These are phyloP conservation scores for Sebastes trivittatus DNA, from an alignment of 2,797 vertebrate species.

Conservation along the genomic window DNA sequence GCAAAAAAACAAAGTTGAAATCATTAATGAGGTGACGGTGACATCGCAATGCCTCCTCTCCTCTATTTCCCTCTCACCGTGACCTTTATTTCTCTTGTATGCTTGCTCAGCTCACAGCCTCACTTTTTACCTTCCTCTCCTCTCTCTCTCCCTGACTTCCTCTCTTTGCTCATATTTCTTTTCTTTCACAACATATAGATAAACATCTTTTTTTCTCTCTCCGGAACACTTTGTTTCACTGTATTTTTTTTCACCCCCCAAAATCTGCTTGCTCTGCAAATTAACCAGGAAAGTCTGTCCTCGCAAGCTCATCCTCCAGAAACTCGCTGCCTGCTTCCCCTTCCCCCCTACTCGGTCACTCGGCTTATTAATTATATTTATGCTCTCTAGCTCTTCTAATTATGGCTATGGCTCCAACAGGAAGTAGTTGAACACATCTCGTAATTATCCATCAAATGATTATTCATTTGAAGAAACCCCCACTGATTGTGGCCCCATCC, in stretches of 20 bases:
- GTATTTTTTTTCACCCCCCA: neutral
- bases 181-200: slow-evolving; percentile 44
- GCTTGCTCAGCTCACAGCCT: slow-evolving; percentile 54
- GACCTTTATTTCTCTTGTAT: slow-evolving; percentile 61
- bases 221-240: slow-evolving; percentile 8
- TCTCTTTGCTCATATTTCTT: slow-evolving; percentile 35
- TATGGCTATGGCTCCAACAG: slow-evolving; percentile 41
- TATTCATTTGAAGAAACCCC: slow-evolving; percentile 72
- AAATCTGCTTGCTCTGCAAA: slow-evolving; percentile 62
- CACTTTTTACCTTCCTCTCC: slow-evolving; percentile 17
- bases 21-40: slow-evolving; percentile 67
- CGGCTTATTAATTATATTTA: slow-evolving; percentile 65
- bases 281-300: slow-evolving; percentile 28
- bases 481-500: slow-evolving; percentile 48
- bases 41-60: slow-evolving; percentile 35
- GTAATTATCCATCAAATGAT: slow-evolving; percentile 70
- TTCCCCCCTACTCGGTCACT: slow-evolving; percentile 18
- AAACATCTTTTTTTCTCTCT: slow-evolving; percentile 18
- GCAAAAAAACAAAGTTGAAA: slow-evolving; percentile 30
- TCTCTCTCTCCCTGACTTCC: neutral
- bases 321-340: neutral
- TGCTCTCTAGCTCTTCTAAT: slow-evolving; percentile 58
- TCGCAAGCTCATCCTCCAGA: slow-evolving; percentile 31
- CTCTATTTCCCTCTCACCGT: slow-evolving; percentile 34
- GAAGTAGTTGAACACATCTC: slow-evolving; percentile 62